Conservation (phyloP, 2,113 vertebrate genomes). For the Otis tarda region DNA sequence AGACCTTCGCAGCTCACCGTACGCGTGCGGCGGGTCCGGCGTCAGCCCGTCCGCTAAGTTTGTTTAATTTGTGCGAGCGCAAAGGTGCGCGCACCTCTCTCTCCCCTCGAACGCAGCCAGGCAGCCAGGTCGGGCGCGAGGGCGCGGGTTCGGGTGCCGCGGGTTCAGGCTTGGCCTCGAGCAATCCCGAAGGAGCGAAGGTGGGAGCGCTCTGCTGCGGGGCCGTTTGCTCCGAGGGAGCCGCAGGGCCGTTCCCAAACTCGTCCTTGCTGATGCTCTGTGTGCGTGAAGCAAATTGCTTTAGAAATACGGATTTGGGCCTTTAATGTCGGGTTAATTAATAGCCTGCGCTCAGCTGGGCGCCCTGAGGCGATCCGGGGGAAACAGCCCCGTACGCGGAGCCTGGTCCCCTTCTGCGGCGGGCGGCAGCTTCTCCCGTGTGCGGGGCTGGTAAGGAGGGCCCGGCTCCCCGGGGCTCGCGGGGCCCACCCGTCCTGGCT, state of each 20-base stretch:
- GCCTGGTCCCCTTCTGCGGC: too few relatives aligned
- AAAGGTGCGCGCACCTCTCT: fast-evolving
- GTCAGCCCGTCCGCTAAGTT: fast-evolving
- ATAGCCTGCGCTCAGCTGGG: neutral
- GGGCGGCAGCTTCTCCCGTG: neutral
- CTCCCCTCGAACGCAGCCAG: fast-evolving
- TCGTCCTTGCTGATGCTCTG: too few relatives aligned
- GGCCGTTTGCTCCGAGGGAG: fast-evolving
- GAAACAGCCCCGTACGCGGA: neutral
- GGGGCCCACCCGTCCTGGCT: neutral
- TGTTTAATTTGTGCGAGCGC: too few relatives aligned
- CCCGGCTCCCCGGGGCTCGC: neutral
- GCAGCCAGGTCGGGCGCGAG: fast-evolving
- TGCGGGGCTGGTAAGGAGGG: neutral
- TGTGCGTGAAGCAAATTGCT: neutral
- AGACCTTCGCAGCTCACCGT: neutral
- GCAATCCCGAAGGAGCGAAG: neutral
- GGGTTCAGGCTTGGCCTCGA: neutral
- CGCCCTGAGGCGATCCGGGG: neutral
- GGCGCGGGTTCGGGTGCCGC: neutral
- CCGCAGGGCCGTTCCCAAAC: neutral
- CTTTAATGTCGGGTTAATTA: too few relatives aligned
- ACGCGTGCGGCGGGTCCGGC: fast-evolving
- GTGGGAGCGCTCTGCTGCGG: neutral
- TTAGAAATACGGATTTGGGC: neutral